phyloP scores from a whole-genome alignment of 2,888 invertebrate genomes.

The Drosophila robusta region DNA sequence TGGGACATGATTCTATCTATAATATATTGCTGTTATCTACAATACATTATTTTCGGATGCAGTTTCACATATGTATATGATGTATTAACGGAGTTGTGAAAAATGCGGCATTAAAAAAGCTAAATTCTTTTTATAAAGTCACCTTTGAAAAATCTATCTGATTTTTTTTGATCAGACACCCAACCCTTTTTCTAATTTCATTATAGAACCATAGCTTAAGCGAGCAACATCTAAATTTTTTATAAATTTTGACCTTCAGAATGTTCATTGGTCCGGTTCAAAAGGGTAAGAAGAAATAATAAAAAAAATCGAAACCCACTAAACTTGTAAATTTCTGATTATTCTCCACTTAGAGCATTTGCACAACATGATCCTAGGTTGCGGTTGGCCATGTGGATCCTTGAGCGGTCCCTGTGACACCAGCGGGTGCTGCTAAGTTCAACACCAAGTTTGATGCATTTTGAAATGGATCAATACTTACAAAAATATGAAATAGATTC shows the following conservation, averaged over 20 bases:
- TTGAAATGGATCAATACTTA: not conserved
- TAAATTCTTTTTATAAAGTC: not conserved
- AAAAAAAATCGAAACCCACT: not conserved
- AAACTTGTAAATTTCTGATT: not conserved
- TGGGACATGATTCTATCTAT: too few species aligned
- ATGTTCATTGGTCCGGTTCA: constrained; percentile 16
- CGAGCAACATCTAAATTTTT: constrained; percentile 12
- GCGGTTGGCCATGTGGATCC: too few species aligned
- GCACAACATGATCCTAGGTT: too few species aligned
- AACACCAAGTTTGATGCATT: not conserved
- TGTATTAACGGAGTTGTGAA: too few species aligned
- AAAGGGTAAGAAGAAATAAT: not conserved
- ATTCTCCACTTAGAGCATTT: not conserved
- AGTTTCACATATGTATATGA: too few species aligned
- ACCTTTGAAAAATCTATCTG: not conserved
- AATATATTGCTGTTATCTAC: too few species aligned
- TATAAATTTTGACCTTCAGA: not conserved
- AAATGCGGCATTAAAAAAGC: too few species aligned
- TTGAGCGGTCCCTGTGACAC: not conserved
- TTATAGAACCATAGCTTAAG: not conserved
- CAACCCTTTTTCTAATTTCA: not conserved
- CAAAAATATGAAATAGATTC: too few species aligned
- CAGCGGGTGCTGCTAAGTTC: not conserved
- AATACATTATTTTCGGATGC: too few species aligned
- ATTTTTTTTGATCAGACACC: not conserved